Evolutionary conservation across 2,888 invertebrate genomes (phyloP), one percentile per base, ranked within the genome.

Genomic region (Strigamia maritima): DNA sequence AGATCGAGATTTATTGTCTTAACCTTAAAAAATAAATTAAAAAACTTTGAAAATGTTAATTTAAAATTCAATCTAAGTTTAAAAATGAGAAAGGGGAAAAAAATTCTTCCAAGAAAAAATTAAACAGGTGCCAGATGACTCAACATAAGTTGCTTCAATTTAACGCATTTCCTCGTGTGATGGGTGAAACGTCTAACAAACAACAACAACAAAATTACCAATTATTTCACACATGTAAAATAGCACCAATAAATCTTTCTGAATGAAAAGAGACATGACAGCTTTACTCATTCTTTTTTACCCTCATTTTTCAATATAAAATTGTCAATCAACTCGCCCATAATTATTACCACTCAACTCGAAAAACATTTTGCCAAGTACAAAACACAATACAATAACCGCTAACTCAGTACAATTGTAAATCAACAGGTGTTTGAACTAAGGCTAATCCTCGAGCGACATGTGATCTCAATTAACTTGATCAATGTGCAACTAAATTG

Each of bases 221-320:
- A 70, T 70, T 70, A 70, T 70, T 70, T 70, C 70, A 70, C 26
- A 70, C 70, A 70, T 70, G 70, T 70, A 70, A 70, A 70, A 70
- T 26, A 70, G 28, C 28, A 70, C 70, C 70, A 70, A 70, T 70
- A 70, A 70, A 70, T 70, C 70, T 70, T 28, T 70, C 70, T 28
- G 24, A 26, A 44, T 65, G 60, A 26, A 70, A 70, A 70, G 28
- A 70, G 70, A 70, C 70, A 70, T 70, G 70, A 70, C 70, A 70
- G 70, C 70, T 26, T 65, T 65, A 22, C 60, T 65, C 60, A 65
- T 65, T 65, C 60, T 65, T 65, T 24, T 65, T 65, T 65, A 14
- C 14, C 70, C 70, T n/a, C 24, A 70, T 70, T 70, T 26, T 8
- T 28, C 26, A 70, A 26, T 26, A 70, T 10, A 70, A 70, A 70